Evolutionary conservation across 1,140 invertebrate species (phyloP).

Genomic region (Monomorium pharaonis): DNA sequence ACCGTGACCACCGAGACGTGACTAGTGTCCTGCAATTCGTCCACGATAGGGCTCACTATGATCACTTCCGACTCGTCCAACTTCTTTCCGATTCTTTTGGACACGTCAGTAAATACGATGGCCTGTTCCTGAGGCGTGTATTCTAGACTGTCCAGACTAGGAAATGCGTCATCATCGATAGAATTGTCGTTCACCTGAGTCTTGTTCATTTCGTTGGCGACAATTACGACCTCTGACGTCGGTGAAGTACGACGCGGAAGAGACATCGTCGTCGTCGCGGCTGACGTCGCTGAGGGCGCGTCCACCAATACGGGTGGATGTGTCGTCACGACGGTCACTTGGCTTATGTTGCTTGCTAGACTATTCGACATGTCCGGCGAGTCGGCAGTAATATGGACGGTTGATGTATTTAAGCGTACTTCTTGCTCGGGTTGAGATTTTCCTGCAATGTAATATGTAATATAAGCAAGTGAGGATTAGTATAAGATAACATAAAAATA

Average conservation of each 20-base stretch:
- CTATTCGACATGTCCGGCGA: constrained; percentile 88
- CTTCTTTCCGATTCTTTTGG: constrained; percentile 86
- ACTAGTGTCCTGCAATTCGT: constrained; percentile 89
- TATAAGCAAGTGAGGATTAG: constrained; percentile 8
- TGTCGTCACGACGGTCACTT: constrained; percentile 92
- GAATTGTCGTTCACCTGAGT: constrained; percentile 89
- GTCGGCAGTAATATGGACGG: constrained; percentile 87
- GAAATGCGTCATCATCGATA: constrained; percentile 89
- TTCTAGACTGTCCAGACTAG: constrained; percentile 90
- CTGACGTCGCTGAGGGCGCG: constrained; percentile 74
- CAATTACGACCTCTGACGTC: constrained; percentile 90
- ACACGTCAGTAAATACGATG: constrained; percentile 79
- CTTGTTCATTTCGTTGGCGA: constrained; percentile 91
- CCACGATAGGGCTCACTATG: constrained; percentile 89
- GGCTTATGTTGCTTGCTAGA: constrained; percentile 89
- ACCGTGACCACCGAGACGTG: constrained; percentile 96
- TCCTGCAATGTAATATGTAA: constrained; percentile 50
- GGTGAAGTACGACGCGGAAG: constrained; percentile 79
- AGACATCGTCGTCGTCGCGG: constrained; percentile 10
- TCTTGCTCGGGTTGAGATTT: constrained; percentile 76
- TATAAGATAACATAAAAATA: not conserved
- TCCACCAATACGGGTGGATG: constrained; percentile 92
- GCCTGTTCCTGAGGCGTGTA: constrained; percentile 86
- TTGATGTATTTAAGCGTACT: constrained; percentile 85
- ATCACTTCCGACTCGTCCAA: constrained; percentile 93